Evolutionary conservation across 2,113 vertebrate genomes (phyloP).

Genomic region (Apodemus sylvaticus): DNA sequence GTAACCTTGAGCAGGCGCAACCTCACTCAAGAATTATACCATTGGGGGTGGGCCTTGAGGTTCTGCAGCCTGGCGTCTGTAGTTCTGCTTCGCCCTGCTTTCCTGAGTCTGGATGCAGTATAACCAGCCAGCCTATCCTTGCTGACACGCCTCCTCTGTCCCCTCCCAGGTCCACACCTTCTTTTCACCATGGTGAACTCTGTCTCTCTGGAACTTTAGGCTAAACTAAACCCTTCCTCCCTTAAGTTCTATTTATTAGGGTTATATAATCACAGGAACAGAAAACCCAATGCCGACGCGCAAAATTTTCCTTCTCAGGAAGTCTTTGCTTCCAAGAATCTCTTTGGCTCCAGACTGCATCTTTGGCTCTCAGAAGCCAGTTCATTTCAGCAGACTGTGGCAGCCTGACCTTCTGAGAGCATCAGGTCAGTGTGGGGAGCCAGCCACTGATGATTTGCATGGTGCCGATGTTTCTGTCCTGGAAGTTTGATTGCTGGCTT

Average conservation of each 20-base stretch:
- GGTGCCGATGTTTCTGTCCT: rapidly evolving
- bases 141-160: too few species aligned
- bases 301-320: not conserved
- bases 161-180: not conserved
- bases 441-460: not conserved
- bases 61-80: too few species aligned
- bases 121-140: too few species aligned
- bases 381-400: not conserved
- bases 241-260: not conserved
- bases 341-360: not conserved
- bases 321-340: not conserved
- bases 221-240: not conserved
- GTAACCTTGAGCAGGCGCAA: too few species aligned
- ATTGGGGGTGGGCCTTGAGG: not conserved
- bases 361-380: not conserved
- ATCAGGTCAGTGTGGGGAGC: not conserved
- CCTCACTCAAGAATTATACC: not conserved
- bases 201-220: not conserved
- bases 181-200: not conserved
- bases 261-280: not conserved
- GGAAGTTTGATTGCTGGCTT: not conserved
- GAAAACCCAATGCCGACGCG: too few species aligned
- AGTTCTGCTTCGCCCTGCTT: not conserved
- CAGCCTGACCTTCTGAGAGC: not conserved
- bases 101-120: not conserved